Evolutionary conservation across 2,797 vertebrate species (phyloP).

Genomic region (Neomorphus geoffroyi): DNA sequence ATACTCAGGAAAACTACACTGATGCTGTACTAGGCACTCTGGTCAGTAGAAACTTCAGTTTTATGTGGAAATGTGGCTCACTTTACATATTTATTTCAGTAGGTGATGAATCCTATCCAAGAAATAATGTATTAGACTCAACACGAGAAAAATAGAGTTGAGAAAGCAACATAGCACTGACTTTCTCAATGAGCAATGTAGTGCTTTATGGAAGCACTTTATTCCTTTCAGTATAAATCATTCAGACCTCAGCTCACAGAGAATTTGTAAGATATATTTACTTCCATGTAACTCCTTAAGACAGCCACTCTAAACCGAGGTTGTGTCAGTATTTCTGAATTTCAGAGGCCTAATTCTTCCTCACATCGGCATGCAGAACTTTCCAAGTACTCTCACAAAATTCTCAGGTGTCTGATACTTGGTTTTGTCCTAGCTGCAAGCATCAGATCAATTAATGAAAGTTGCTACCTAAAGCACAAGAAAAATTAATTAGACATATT

Average conservation of each 20-base stretch:
- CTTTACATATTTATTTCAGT: neutral
- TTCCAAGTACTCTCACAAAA: neutral
- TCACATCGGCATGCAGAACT: neutral
- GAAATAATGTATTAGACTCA: neutral
- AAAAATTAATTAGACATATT: neutral
- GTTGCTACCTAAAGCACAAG: neutral
- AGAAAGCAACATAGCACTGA: neutral
- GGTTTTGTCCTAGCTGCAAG: neutral
- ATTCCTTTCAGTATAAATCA: neutral
- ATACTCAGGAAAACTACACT: neutral
- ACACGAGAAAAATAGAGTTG: neutral
- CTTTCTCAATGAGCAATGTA: neutral
- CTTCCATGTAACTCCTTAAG: neutral
- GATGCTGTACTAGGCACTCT: neutral
- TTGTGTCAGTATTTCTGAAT: neutral
- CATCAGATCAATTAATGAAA: neutral
- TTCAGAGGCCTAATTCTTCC: neutral
- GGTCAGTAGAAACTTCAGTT: neutral
- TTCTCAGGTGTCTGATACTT: neutral
- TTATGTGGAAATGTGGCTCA: neutral
- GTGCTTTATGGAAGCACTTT: neutral
- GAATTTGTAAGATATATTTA: neutral
- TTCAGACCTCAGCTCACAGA: neutral
- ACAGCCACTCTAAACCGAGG: neutral
- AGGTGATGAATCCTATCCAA: neutral